Evolutionary conservation across 2,113 vertebrate genomes (phyloP), one percentile per base, ranked within the genome.

Genomic region (Clarias batrachus): DNA sequence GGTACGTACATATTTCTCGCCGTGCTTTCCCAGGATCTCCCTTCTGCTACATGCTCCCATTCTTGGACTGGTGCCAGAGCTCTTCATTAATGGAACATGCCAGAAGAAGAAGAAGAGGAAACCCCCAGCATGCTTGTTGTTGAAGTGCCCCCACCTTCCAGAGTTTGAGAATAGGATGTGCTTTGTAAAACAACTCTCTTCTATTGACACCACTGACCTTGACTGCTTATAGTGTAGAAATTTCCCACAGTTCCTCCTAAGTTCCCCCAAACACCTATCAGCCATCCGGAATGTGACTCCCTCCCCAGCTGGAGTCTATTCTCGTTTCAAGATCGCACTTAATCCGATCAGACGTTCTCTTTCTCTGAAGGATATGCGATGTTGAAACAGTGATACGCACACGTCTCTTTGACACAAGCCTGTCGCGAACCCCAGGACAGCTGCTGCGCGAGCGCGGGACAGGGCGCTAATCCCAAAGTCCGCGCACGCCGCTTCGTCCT

Each of bases 21-120:
- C 14, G 16, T 63, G 81, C 41, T 85, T 87, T 85, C 86, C 77
- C 79, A 85, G 71, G 83, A 81, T 85, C 79, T 81, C 5, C 11
- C n/a, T 82, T 41, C 65, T 86, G 33, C 56, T 56, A 48, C 74
- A 56, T n/a, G 23, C 41, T 11, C 33, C 19, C 70, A n/a, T 83
- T 71, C 91, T 84, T 86, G 56, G 73, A 52, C 84, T 66, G 86
- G 23, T 62, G 76, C 65, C 77, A 85, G 17, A 73, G 65, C 78
- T 60, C 65, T 62, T 81, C n/a, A 74, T 84, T 84, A 73, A 80
- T 87, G 65, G 62, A 84, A 70, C 63, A 68, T 65, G 48, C 60
- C 48, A 57, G 62, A 78, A 48, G 48, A 48, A 48, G 41, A 41
- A 48, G 41, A 41, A 41, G 48, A 48, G 27, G 25, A 54, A n/a